Percentiles rank a stretch among this genome's conserved stretches.
Evolutionary conservation across 2,888 invertebrate genomes (phyloP).

Genomic region (Lacanobia oleracea): DNA sequence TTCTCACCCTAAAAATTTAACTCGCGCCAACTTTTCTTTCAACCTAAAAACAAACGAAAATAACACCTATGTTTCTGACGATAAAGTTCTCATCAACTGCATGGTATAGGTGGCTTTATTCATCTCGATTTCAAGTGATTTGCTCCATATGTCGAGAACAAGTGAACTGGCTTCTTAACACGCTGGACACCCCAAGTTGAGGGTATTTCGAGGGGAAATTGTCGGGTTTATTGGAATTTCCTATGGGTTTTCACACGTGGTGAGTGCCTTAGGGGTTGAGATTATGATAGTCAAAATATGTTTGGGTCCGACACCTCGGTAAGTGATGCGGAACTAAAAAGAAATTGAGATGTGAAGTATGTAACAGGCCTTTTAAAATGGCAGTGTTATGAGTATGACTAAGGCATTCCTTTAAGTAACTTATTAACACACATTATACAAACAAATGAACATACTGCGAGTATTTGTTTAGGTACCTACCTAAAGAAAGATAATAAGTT

Average conservation of each 20-base stretch:
- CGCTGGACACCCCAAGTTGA: slow-evolving; percentile 87
- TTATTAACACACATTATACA: too few species aligned
- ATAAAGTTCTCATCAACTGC: slow-evolving; percentile 57
- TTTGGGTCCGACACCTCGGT: slow-evolving; percentile 42
- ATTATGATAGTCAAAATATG: slow-evolving; percentile 62
- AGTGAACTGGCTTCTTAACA: slow-evolving; percentile 86
- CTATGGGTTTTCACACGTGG: slow-evolving; percentile 83
- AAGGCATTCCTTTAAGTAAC: not conserved
- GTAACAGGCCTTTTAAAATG: not conserved
- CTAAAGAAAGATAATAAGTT: not conserved
- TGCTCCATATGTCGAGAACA: slow-evolving; percentile 87
- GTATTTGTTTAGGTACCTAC: too few species aligned
- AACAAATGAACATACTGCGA: too few species aligned
- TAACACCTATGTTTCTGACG: slow-evolving; percentile 28
- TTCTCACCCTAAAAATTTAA: slow-evolving; percentile 85
- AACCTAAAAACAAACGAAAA: slow-evolving; percentile 52
- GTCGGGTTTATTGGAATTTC: slow-evolving; percentile 88
- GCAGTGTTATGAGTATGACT: not conserved
- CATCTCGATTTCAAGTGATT: slow-evolving; percentile 82
- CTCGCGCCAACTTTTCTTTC: slow-evolving; percentile 64
- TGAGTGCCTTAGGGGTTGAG: slow-evolving; percentile 69
- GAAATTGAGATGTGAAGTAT: not conserved
- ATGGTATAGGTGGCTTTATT: slow-evolving; percentile 58
- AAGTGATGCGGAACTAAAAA: slow-evolving; percentile 18
- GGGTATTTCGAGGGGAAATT: slow-evolving; percentile 83